These are phyloP conservation scores for Hippasteria phrygiana DNA, from an alignment of 53 echinoderm and acorn worm species.

Conservation along the genomic window DNA sequence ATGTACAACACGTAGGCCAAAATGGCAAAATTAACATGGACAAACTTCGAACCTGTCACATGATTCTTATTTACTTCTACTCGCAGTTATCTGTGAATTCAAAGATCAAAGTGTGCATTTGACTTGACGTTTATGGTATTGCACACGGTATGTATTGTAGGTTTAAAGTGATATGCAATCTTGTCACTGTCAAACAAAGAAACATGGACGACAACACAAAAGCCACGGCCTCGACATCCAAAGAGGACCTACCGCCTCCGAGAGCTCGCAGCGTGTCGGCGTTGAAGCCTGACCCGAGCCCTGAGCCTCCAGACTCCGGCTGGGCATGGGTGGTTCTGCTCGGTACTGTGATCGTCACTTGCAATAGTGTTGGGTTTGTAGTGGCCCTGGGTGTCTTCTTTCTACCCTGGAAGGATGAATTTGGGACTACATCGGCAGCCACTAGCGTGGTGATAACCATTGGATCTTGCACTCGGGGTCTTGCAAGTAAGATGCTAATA, in stretches of 20 bases:
- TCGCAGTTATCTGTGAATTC: no score
- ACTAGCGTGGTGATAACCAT: slow-evolving; percentile 7
- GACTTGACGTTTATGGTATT: no score
- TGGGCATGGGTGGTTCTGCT: slow-evolving; percentile 51
- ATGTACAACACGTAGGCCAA: no score
- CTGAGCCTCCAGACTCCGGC: slow-evolving; percentile 15
- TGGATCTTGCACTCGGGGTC: not conserved
- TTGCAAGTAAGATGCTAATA: slow-evolving; percentile 11
- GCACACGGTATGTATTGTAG: no score
- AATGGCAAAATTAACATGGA: no score
- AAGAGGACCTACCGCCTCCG: not conserved
- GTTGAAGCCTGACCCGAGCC: not conserved
- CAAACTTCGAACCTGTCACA: no score
- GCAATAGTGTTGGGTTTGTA: not conserved
- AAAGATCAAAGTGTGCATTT: no score
- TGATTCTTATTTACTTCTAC: no score
- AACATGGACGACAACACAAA: no score
- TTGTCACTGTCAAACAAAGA: no score
- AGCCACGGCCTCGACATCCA: no score
- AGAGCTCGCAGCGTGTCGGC: not conserved
- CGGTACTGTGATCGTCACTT: slow-evolving; percentile 2
- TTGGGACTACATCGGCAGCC: not conserved
- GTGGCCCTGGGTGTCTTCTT: not conserved
- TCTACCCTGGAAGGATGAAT: slow-evolving; percentile 9
- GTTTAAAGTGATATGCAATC: no score